Evolutionary conservation across 92 coral and sea anemone genomes (phyloP).

Genomic region (Actinostola sp.): DNA sequence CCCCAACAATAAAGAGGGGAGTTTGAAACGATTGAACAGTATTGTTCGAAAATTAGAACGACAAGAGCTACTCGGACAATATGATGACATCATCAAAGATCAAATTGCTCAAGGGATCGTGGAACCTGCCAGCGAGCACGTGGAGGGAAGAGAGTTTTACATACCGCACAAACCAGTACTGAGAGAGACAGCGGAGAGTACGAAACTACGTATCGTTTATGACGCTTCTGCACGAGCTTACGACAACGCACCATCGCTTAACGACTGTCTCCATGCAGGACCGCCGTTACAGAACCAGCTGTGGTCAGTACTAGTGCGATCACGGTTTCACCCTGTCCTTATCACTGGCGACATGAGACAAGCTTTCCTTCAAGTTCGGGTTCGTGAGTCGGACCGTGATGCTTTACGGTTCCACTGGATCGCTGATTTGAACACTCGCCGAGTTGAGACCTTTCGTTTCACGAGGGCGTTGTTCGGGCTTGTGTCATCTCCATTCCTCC

Average conservation of each 20-base stretch:
- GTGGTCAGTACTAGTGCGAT: too few species aligned
- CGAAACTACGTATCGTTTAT: background rate
- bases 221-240: conserved; percentile 23
- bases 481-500: too few species aligned
- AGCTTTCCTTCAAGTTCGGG: too few species aligned
- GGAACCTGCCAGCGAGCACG: background rate
- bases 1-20: background rate
- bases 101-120: background rate
- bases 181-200: background rate
- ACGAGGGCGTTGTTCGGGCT: too few species aligned
- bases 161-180: background rate
- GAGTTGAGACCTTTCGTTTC: too few species aligned
- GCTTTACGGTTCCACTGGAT: too few species aligned
- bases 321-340: too few species aligned
- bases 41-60: background rate
- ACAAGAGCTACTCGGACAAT: background rate
- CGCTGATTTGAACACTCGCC: too few species aligned
- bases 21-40: background rate
- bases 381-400: too few species aligned
- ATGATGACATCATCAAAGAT: background rate
- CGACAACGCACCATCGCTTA: background rate
- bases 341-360: too few species aligned
- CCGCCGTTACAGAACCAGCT: too few species aligned
- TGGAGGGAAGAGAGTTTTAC: background rate
- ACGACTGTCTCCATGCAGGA: too few species aligned